Base-by-base conservation (phyloP, 2,113 vertebrate genomes). In the Sorex fumeus region DNA sequence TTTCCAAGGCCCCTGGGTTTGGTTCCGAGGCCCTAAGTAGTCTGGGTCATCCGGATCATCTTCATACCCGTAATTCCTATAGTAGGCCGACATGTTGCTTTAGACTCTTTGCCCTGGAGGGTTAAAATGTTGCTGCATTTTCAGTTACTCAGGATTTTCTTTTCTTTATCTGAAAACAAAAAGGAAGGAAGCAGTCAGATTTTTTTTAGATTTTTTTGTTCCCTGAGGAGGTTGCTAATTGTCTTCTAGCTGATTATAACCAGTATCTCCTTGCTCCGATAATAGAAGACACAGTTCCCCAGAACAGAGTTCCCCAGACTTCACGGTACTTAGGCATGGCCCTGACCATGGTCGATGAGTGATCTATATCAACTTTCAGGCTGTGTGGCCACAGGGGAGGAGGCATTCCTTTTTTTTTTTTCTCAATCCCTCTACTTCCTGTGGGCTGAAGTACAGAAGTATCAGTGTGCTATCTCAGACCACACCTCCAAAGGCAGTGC, bases 61-160 rank as follows among this genome's bases (percentile, higher is more conserved):
- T 27, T 88, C 62, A 16, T 83, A 95, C 13, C 70, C 36, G 0
- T 36, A 27, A 21, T 93, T 94, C 8, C 80, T 90, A 32, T 95
- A 71, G 82, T 81, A 91, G 75, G 93, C 76, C 45, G 87, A 91
- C 96, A 97, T 97, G 84, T 25, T 96, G 91, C 66, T 1, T 12
- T 0, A 15, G 66, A 50, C 28, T 70, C n/a, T 75, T 94, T 23
- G 89, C 15, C 43, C 0, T 16, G 47, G 27, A 34, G 36, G 6
- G 36, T 71, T 82, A 84, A 79, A 87, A 70, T 13, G 3, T 75
- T 36, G 11, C 69, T 10, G 28, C 25, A 50, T 88, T 66, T 66
- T 62, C 69, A 70, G 15, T 75, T 70, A n/a, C 40, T 72, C 30
- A 0, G 34, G 8, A 13, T 87, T 76, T n/a, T 74, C 32, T 28